A percentile compares a stretch with the other conserved stretches of the same genome.
Conservation (phyloP, 1,140 invertebrate genomes). For the Paraescarpia echinospica region DNA sequence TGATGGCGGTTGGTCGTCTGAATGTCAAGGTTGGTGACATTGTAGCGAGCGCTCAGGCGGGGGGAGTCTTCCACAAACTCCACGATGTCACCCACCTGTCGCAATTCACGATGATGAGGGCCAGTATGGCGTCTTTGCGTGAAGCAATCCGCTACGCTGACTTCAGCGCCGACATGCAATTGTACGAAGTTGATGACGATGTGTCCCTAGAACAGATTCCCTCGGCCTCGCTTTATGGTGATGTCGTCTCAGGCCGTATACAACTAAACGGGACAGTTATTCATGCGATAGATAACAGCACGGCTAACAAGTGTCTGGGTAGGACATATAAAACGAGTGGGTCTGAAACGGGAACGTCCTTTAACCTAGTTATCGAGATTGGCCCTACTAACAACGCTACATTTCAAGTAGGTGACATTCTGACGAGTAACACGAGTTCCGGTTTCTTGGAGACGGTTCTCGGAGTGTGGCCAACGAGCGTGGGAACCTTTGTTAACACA, state of each 20-base stretch:
- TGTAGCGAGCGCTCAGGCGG: neutral
- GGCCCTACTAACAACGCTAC: neutral
- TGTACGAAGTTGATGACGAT: neutral
- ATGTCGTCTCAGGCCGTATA: neutral
- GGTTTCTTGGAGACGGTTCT: no score
- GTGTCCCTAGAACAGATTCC: neutral
- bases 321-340: neutral
- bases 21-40: neutral
- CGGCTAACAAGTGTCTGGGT: neutral
- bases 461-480: no score
- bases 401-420: neutral
- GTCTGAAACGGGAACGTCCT: neutral
- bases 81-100: neutral
- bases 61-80: neutral
- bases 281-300: neutral
- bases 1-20: neutral
- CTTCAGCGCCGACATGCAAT: neutral
- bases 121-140: neutral
- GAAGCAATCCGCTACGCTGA: neutral
- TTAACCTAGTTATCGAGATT: neutral
- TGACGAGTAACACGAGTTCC: neutral
- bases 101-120: neutral
- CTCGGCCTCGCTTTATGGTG: neutral
- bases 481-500: no score
- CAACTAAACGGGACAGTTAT: neutral